These are phyloP conservation scores for Petrosia ficiformis DNA, from an alignment of 37 sponge, comb jelly and placozoan genomes.

Conservation along the genomic window DNA sequence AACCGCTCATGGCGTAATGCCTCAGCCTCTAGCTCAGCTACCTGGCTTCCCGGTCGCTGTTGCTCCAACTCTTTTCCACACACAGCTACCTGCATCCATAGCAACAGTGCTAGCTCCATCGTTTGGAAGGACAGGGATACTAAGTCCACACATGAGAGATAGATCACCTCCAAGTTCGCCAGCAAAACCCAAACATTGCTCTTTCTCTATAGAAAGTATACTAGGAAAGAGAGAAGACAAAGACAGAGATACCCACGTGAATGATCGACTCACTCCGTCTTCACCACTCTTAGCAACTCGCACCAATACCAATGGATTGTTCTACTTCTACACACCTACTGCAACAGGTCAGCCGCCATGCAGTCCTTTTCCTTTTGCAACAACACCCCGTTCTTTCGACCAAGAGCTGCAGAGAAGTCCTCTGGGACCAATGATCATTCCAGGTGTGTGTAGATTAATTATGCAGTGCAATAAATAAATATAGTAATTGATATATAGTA, in stretches of 20 bases:
- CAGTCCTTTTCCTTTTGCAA: background rate
- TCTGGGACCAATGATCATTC: background rate
- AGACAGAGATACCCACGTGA: background rate
- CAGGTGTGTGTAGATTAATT: background rate
- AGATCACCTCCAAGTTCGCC: background rate
- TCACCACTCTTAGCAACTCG: background rate
- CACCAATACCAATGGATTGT: background rate
- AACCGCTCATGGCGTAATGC: constrained; percentile 8
- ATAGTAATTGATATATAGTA: too few species aligned
- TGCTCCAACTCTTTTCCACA: background rate
- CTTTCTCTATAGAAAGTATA: constrained; percentile 66
- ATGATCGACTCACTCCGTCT: background rate
- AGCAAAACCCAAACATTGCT: constrained; percentile 7
- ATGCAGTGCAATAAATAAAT: too few species aligned
- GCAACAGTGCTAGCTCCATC: background rate
- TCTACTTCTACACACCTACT: constrained; percentile 8
- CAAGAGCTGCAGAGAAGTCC: background rate
- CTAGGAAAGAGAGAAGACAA: constrained; percentile 19
- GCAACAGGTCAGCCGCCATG: background rate
- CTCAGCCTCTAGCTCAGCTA: background rate
- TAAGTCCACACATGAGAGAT: too few species aligned
- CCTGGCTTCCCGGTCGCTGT: background rate
- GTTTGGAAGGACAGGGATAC: background rate
- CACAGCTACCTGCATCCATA: background rate
- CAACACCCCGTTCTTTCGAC: background rate